A percentile compares a stretch with the other conserved stretches of the same genome.
These are phyloP conservation scores for Limenitis camilla DNA, from an alignment of 2,888 invertebrate genomes.

Conservation along the genomic window DNA sequence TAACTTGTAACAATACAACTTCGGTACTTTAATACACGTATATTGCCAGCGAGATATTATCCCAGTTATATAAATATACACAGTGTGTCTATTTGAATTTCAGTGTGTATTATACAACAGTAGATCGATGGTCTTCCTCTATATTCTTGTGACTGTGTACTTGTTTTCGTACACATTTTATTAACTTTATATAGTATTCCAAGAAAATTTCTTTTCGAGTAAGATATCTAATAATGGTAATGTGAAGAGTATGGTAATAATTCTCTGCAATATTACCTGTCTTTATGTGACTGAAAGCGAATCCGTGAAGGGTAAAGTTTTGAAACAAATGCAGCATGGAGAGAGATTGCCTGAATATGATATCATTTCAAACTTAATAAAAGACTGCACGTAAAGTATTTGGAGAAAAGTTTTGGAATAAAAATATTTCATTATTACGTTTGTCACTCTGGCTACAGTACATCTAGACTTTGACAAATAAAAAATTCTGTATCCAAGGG, in stretches of 20 bases:
- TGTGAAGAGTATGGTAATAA: slow-evolving; percentile 11
- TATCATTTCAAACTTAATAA: slow-evolving; percentile 20
- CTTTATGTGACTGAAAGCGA: slow-evolving; percentile 13
- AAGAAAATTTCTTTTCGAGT: too few relatives aligned
- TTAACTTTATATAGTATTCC: too few relatives aligned
- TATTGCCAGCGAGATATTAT: slow-evolving; percentile 9
- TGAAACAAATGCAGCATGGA: slow-evolving; percentile 16
- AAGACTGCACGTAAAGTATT: slow-evolving; percentile 17
- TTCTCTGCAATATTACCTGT: slow-evolving; percentile 11
- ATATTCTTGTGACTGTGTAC: too few relatives aligned
- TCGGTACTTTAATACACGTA: slow-evolving; percentile 10
- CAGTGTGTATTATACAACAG: background rate
- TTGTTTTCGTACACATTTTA: too few relatives aligned
- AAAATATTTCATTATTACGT: slow-evolving; percentile 20
- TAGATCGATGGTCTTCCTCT: background rate
- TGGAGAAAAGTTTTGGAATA: slow-evolving; percentile 16
- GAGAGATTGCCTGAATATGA: slow-evolving; percentile 12
- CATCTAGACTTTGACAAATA: slow-evolving; percentile 6
- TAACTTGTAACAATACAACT: slow-evolving; percentile 18
- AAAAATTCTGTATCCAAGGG: background rate
- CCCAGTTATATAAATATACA: slow-evolving; percentile 1
- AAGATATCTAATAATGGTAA: background rate
- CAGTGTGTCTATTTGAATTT: slow-evolving; percentile 1
- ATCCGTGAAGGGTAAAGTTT: slow-evolving; percentile 18
- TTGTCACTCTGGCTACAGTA: slow-evolving; percentile 2